Conservation (phyloP, 2,797 vertebrate species). For the Pangasius sanitwongsei region DNA sequence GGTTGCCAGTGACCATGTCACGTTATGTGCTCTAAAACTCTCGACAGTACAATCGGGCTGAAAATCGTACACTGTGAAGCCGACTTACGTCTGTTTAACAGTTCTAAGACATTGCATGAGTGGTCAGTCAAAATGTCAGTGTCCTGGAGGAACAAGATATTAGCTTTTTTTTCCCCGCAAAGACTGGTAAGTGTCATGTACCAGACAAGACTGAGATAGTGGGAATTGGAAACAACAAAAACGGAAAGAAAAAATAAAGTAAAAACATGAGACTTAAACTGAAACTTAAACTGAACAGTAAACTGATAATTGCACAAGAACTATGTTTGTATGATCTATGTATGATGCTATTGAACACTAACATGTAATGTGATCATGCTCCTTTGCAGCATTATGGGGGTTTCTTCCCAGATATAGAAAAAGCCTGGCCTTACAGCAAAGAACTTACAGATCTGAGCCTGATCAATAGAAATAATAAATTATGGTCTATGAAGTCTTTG, state of each 20-base stretch:
- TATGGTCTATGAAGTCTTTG: conserved; percentile 66
- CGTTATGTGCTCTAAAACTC: neutral
- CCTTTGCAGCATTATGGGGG: neutral
- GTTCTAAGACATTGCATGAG: neutral
- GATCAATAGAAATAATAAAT: conserved; percentile 71
- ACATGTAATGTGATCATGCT: neutral
- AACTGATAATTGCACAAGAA: neutral
- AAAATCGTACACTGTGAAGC: neutral
- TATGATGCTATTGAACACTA: neutral
- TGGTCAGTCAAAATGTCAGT: neutral
- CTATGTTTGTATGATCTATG: too few species aligned
- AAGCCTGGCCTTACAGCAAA: conserved; percentile 44
- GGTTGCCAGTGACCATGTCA: neutral
- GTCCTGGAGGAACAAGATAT: neutral
- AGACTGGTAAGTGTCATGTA: neutral
- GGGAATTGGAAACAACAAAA: neutral
- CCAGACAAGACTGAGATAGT: neutral
- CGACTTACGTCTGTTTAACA: neutral
- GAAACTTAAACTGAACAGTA: too few species aligned
- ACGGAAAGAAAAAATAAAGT: neutral
- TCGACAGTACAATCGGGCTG: too few species aligned
- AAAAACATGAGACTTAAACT: neutral
- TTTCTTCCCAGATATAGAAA: neutral
- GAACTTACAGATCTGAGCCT: conserved; percentile 46
- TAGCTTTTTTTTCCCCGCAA: neutral